Percentiles rank a stretch among this genome's conserved stretches.
These are phyloP conservation scores for Cantharis flavilabris DNA, from an alignment of 2,888 invertebrate genomes.

Conservation along the genomic window DNA sequence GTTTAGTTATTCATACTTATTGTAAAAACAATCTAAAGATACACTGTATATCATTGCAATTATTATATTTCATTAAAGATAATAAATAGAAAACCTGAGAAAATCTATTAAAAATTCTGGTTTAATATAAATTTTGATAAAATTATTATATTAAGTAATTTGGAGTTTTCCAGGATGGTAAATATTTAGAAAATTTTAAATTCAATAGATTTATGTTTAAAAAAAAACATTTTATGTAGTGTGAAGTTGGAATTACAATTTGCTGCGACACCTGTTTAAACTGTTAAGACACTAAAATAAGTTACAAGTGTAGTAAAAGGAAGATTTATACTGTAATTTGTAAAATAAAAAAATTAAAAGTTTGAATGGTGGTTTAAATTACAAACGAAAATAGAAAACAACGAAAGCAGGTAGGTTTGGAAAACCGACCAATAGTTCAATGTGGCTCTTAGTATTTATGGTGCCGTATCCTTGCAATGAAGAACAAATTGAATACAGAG, in stretches of 20 bases:
- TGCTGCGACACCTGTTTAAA: background rate
- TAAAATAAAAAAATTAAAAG: constrained; percentile 39
- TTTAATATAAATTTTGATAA: no score
- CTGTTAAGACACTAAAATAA: constrained; percentile 14
- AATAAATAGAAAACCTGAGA: no score
- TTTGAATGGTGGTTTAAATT: constrained; percentile 28
- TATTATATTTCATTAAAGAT: no score
- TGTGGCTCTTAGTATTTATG: constrained; percentile 42
- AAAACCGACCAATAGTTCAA: constrained; percentile 41
- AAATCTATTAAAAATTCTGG: no score
- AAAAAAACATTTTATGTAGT: no score
- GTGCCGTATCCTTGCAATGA: constrained; percentile 35
- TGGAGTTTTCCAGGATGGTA: no score
- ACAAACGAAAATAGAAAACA: constrained; percentile 40
- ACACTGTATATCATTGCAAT: no score
- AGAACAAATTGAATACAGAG: constrained; percentile 41
- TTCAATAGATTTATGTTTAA: no score
- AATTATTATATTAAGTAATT: no score
- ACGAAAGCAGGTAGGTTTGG: constrained; percentile 40
- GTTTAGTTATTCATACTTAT: no score
- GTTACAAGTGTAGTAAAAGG: constrained; percentile 58
- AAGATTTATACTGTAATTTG: constrained; percentile 60
- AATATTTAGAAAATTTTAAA: no score
- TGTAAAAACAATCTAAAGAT: no score
- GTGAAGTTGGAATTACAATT: background rate